Conservation (phyloP, 2,888 invertebrate species). For the Hoplodrina blanda region DNA sequence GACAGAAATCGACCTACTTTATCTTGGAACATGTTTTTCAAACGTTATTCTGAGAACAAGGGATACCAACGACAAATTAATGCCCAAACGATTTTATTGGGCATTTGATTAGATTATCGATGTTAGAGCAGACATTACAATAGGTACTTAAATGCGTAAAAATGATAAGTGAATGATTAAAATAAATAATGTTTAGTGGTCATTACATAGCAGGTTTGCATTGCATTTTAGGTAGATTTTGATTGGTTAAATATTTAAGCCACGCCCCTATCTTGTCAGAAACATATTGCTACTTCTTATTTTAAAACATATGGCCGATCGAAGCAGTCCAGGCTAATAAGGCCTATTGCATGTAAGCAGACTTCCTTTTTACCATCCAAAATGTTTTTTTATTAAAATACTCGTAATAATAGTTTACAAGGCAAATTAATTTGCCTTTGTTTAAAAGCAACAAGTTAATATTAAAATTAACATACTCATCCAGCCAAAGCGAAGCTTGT, state of each 20-base stretch:
- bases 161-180: neutral
- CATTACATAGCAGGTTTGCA: neutral
- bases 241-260: neutral
- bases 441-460: constrained; percentile 19
- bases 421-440: constrained; percentile 24
- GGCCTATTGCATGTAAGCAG: neutral
- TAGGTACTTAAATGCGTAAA: neutral
- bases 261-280: neutral
- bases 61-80: constrained; percentile 15
- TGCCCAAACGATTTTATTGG: constrained; percentile 2
- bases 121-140: neutral
- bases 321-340: too few relatives aligned
- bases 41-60: constrained; percentile 9
- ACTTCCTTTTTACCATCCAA: neutral
- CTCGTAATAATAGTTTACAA: too few relatives aligned
- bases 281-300: neutral
- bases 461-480: constrained; percentile 39
- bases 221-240: neutral
- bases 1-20: constrained; percentile 23
- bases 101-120: constrained; percentile 37
- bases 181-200: neutral
- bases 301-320: too few relatives aligned
- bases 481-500: constrained; percentile 23
- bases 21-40: constrained; percentile 25
- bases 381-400: too few relatives aligned